These are phyloP conservation scores for Thamnaconus septentrionalis DNA, from an alignment of 2,113 vertebrate genomes.

Conservation along the genomic window DNA sequence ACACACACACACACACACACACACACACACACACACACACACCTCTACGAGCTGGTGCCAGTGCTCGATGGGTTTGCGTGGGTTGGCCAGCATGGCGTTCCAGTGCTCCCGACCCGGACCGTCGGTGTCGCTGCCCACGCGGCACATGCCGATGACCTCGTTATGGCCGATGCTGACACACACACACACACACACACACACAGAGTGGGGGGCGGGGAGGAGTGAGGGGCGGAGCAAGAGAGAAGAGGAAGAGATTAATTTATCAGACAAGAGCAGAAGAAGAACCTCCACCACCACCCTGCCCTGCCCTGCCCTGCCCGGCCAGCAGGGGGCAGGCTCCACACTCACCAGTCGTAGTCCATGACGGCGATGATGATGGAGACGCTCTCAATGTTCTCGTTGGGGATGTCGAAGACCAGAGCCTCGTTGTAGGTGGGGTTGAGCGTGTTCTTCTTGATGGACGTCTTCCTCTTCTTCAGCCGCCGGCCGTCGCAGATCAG, in stretches of 20 bases:
- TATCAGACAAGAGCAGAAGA: neutral
- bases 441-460: conserved; percentile 93
- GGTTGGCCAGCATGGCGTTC: conserved; percentile 90
- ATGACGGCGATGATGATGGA: conserved; percentile 88
- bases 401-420: conserved; percentile 91
- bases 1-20: conserved; percentile 5
- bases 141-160: conserved; percentile 92
- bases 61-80: conserved; percentile 92
- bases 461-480: conserved; percentile 93
- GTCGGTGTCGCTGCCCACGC: conserved; percentile 86
- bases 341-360: conserved; percentile 90
- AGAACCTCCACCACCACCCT: neutral
- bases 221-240: neutral
- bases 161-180: conserved; percentile 88
- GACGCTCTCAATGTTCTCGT: conserved; percentile 88
- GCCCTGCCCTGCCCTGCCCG: neutral
- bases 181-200: neutral
- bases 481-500: conserved; percentile 89
- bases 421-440: conserved; percentile 94
- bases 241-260: neutral
- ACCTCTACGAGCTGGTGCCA: conserved; percentile 92
- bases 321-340: no score
- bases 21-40: conserved; percentile 14
- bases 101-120: conserved; percentile 90
- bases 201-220: conserved; percentile 11